Evolutionary conservation across 2,113 vertebrate genomes (phyloP).

Genomic region (Cranoglanis bouderius): DNA sequence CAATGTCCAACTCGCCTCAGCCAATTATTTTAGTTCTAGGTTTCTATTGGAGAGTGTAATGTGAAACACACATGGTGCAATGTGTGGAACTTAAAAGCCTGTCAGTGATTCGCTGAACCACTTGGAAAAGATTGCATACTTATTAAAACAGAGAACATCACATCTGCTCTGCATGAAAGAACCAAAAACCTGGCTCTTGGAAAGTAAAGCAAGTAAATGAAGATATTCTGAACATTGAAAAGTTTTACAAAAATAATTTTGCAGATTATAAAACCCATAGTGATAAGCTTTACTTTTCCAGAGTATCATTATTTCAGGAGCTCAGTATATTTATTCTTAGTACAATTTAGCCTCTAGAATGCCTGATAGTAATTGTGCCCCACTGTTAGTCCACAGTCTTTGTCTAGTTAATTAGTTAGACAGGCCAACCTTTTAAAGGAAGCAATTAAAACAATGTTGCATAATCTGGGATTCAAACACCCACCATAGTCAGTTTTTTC

Average conservation of each 20-base stretch:
- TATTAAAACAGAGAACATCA: conserved; percentile 1
- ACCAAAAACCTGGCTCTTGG: neutral
- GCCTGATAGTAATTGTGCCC: conserved; percentile 8
- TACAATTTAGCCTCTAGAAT: conserved; percentile 5
- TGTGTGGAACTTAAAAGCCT: neutral
- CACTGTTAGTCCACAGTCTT: conserved; percentile 34
- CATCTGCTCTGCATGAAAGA: neutral
- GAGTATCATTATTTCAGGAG: neutral
- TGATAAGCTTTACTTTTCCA: neutral
- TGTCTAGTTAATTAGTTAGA: conserved; percentile 45
- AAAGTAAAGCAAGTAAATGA: neutral
- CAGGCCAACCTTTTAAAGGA: conserved; percentile 22
- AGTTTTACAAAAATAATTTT: neutral
- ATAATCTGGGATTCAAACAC: conserved; percentile 24
- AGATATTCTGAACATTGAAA: neutral
- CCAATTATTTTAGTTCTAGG: neutral
- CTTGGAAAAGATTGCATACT: neutral
- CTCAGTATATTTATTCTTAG: neutral
- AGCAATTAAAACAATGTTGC: conserved; percentile 40
- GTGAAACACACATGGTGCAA: neutral
- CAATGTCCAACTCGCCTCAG: conserved; percentile 21
- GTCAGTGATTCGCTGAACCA: neutral
- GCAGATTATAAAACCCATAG: neutral
- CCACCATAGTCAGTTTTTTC: neutral
- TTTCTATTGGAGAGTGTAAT: conserved; percentile 11